Base-by-base conservation (phyloP, 2,888 invertebrate genomes). In the Argynnis bischoffii region DNA sequence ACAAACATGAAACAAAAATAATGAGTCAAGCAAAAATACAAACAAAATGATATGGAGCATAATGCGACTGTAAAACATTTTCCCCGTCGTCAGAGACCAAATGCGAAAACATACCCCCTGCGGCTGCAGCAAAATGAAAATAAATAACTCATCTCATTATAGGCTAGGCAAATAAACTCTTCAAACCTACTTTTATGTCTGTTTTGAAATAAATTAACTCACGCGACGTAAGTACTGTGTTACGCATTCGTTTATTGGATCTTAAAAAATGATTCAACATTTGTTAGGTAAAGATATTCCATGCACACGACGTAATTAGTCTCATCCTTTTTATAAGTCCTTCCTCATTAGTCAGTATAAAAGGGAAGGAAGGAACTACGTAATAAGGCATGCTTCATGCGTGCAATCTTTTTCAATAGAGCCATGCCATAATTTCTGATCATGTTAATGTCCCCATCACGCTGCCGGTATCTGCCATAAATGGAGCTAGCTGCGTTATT, bases 91-190 rank as follows among this genome's bases (percentile, higher is more conserved):
- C 73, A 69, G 65, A 66, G 74, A 69, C 35, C 77, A 80, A 77
- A 79, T 79, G 77, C 75, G 68, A 73, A 75, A 76, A 77, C 77
- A 75, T 68, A 71, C 68, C 78, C 79, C 78, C 76, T 75, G 77
- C 77, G 79, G 79, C 79, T 72, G 80, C 77, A 79, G 77, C 81
- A 76, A 78, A 82, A 87, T 85, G 78, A 84, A 89, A 89, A 89
- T 88, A 89, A 89, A 88, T 87, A 88, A 81, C 83, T 83, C 81
- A 81, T 82, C 84, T 82, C 81, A 81, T 68, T 69, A 71, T 84
- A 79, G 81, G 79, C 77, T 83, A 83, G 77, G 61, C 69, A 69
- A 70, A 72, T 47, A 70, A 59, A 67, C 66, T 66, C 55, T 67
- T 66, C 69, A 82, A 83, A 84, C 85, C 86, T 83, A 84, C 79